These are phyloP conservation scores for Channa argus DNA, from an alignment of 2,113 vertebrate species.

Conservation along the genomic window DNA sequence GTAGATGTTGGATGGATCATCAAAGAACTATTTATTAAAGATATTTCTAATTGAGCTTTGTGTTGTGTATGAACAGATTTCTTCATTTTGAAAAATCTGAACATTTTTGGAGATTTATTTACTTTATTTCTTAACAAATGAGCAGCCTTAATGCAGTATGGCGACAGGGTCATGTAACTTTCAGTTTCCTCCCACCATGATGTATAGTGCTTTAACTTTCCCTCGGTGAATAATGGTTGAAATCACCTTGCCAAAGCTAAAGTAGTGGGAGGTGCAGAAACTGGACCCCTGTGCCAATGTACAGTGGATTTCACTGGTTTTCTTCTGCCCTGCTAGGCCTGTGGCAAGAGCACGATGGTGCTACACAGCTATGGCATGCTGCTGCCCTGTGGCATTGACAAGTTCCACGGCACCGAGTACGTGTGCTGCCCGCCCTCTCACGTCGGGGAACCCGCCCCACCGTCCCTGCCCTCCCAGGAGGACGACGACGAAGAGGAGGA, in stretches of 20 bases:
- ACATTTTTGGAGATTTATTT: no score
- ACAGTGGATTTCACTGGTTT: background rate
- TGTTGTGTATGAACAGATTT: no score
- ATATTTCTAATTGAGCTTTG: no score
- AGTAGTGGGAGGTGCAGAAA: no score
- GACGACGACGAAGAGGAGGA: constrained; percentile 85
- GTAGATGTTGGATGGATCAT: no score
- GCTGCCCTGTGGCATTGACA: constrained; percentile 92
- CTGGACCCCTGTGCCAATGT: background rate
- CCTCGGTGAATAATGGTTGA: constrained; percentile 35
- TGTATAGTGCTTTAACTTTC: no score
- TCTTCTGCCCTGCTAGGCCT: constrained; percentile 83
- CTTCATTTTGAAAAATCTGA: no score
- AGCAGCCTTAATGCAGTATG: no score
- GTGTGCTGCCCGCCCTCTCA: constrained; percentile 92
- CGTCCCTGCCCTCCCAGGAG: constrained; percentile 79
- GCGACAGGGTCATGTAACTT: no score
- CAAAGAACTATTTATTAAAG: no score
- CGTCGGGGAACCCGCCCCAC: constrained; percentile 75
- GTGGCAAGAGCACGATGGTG: constrained; percentile 87
- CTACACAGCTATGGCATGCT: constrained; percentile 96
- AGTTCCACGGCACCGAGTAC: constrained; percentile 94
- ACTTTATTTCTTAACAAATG: no score
- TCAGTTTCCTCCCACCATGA: no score
- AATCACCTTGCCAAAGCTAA: constrained; percentile 12